Conservation (phyloP, 2,888 invertebrate genomes). For the Dryococelus australis region DNA sequence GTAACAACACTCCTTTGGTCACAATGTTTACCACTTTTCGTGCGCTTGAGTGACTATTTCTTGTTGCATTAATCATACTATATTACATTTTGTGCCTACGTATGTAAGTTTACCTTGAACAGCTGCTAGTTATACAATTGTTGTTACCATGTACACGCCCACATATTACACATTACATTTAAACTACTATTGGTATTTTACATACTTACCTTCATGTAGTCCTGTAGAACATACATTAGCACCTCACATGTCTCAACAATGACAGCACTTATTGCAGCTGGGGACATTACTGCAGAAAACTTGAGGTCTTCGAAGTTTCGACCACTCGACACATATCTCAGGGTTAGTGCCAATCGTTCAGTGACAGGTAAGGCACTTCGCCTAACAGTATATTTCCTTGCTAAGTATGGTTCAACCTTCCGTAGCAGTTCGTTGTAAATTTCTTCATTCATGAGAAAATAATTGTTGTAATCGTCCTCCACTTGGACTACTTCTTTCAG, state of each 20-base stretch:
- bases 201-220: neutral
- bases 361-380: neutral
- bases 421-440: neutral
- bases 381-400: neutral
- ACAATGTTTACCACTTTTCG: no score
- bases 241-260: neutral
- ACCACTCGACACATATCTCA: neutral
- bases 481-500: neutral
- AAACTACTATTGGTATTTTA: no score
- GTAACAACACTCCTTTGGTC: no score
- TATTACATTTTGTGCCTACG: no score
- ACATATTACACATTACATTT: no score
- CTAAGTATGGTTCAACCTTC: neutral
- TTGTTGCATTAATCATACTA: no score
- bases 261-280: neutral
- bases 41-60: no score
- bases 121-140: no score
- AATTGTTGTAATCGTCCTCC: neutral
- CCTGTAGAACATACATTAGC: neutral
- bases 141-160: no score
- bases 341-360: neutral
- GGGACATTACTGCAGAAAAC: neutral
- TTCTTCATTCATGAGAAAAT: neutral
- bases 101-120: no score
- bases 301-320: slow-evolving; percentile 4